Conservation (phyloP, 1,140 invertebrate genomes). For the Eueides isabella region DNA sequence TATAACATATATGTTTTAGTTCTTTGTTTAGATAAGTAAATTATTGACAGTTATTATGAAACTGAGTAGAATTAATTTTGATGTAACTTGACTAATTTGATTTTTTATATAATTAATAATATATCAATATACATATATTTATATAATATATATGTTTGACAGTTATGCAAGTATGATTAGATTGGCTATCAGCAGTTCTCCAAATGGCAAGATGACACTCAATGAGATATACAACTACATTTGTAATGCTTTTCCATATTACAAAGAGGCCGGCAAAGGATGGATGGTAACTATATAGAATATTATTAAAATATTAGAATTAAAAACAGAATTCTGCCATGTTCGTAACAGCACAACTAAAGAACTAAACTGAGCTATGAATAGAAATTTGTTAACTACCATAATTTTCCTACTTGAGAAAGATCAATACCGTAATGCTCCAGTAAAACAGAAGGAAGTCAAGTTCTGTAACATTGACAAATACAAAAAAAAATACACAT, state of each 20-base stretch:
- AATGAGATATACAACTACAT: constrained; percentile 91
- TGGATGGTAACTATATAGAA: constrained; percentile 84
- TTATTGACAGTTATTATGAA: neutral
- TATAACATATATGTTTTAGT: neutral
- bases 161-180: constrained; percentile 89
- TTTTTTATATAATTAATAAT: neutral
- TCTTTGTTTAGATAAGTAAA: neutral
- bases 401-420: too few species aligned
- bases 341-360: too few species aligned
- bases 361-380: too few species aligned
- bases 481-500: too few species aligned
- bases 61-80: neutral
- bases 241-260: constrained; percentile 88
- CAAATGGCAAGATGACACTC: constrained; percentile 88
- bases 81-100: neutral
- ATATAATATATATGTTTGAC: constrained; percentile 46
- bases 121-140: constrained; percentile 5
- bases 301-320: neutral
- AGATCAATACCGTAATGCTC: too few species aligned
- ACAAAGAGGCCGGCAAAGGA: constrained; percentile 86
- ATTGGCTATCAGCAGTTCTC: constrained; percentile 87
- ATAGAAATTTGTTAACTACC: too few species aligned
- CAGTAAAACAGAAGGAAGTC: too few species aligned
- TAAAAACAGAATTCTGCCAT: neutral
- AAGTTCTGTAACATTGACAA: too few species aligned